phyloP scores from a whole-genome alignment of 2,888 invertebrate genomes.

The Aplocera efformata region DNA sequence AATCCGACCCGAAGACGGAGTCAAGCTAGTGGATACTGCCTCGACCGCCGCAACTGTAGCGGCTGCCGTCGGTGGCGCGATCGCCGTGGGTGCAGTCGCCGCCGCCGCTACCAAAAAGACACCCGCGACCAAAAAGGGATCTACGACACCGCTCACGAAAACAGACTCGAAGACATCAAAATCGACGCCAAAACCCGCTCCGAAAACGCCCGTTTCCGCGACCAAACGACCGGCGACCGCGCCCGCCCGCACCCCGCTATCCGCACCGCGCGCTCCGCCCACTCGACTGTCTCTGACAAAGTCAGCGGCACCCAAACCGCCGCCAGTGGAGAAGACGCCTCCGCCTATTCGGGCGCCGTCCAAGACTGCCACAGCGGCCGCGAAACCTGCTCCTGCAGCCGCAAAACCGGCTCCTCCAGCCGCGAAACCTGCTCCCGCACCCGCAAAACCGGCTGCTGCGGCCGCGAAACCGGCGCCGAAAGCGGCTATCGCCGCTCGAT shows the following conservation, averaged over 20 bases:
- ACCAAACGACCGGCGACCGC: constrained; percentile 26
- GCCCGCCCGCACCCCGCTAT: constrained; percentile 44
- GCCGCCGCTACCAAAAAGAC: constrained; percentile 32
- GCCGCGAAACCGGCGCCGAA: constrained; percentile 51
- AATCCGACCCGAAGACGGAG: constrained; percentile 55
- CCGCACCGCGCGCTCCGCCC: constrained; percentile 32
- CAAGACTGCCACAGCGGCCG: constrained; percentile 12
- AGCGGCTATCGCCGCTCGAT: constrained; percentile 16
- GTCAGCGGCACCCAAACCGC: constrained; percentile 18
- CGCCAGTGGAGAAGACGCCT: constrained; percentile 25
- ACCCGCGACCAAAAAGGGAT: constrained; percentile 38
- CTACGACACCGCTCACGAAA: constrained; percentile 43
- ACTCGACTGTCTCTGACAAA: constrained; percentile 33
- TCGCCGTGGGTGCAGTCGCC: constrained; percentile 37
- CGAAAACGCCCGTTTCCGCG: constrained; percentile 38
- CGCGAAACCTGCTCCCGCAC: constrained; percentile 18
- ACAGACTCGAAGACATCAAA: constrained; percentile 37
- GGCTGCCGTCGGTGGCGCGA: constrained; percentile 44
- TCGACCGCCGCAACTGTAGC: constrained; percentile 43
- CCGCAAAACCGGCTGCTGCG: neutral
- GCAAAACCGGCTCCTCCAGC: constrained; percentile 47
- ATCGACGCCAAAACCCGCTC: constrained; percentile 39
- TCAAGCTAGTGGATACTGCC: constrained; percentile 38
- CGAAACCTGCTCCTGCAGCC: constrained; percentile 11
- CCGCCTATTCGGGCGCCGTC: constrained; percentile 16